A percentile compares a stretch with the other conserved stretches of the same genome.
Evolutionary conservation across 1,140 invertebrate genomes (phyloP).

Genomic region (Ditylenchus dipsaci): DNA sequence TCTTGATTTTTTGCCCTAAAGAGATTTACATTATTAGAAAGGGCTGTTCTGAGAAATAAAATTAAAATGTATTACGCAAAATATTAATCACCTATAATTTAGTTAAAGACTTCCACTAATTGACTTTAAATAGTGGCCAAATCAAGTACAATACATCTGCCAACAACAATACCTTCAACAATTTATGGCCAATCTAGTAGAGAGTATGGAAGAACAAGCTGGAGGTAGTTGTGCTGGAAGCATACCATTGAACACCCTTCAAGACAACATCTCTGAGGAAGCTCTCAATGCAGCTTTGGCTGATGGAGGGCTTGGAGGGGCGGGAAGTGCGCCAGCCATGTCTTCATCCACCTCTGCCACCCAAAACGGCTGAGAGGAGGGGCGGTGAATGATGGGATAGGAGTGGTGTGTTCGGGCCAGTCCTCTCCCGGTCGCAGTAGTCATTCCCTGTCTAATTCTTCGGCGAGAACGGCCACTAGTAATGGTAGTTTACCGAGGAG

Average conservation of each 20-base stretch:
- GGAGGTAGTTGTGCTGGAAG: neutral
- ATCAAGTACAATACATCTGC: too few species aligned
- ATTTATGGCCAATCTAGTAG: conserved; percentile 5
- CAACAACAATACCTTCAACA: neutral
- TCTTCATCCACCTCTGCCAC: neutral
- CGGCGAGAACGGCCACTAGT: conserved; percentile 5
- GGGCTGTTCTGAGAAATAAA: too few species aligned
- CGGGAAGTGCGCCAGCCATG: neutral
- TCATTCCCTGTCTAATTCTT: neutral
- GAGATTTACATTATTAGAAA: too few species aligned
- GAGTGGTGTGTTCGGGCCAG: neutral
- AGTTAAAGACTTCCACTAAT: too few species aligned
- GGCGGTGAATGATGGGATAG: neutral
- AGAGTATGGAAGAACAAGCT: neutral
- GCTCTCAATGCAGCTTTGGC: neutral
- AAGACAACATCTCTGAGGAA: neutral
- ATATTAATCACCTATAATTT: too few species aligned
- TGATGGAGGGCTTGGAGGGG: neutral
- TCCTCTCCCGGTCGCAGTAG: neutral
- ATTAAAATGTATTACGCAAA: too few species aligned
- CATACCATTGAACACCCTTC: neutral
- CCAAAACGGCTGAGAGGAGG: neutral
- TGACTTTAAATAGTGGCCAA: too few species aligned
- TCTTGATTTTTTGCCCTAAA: too few species aligned
- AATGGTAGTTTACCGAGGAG: conserved; percentile 1